A percentile compares a stretch with the other conserved stretches of the same genome.
Evolutionary conservation across 64 coral and sea anemone genomes (phyloP).

Genomic region (Actinia tenebrosa): DNA sequence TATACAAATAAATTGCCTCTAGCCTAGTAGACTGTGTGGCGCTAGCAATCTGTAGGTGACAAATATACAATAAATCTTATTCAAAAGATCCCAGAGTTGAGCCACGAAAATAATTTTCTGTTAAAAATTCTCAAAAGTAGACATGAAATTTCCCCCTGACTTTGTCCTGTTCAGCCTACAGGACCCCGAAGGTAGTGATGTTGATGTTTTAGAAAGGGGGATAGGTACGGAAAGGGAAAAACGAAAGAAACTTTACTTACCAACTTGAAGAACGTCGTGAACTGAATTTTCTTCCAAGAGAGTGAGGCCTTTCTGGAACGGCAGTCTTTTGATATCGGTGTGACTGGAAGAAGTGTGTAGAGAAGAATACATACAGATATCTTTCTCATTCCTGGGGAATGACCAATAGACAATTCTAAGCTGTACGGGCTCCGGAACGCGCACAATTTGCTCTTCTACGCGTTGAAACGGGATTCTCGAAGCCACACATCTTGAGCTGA

Average conservation of each 20-base stretch:
- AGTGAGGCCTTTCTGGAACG: slow-evolving; percentile 82
- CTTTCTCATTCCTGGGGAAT: slow-evolving; percentile 90
- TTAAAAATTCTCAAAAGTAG: not conserved
- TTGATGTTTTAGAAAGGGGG: not conserved
- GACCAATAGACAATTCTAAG: slow-evolving; percentile 93
- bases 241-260: slow-evolving; percentile 54
- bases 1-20: slow-evolving; percentile 16
- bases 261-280: slow-evolving; percentile 93
- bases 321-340: slow-evolving; percentile 71
- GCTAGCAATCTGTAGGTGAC: slow-evolving; percentile 65
- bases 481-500: slow-evolving; percentile 81
- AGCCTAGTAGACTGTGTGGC: slow-evolving; percentile 50
- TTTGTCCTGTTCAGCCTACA: not conserved
- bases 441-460: slow-evolving; percentile 75
- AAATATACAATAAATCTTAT: slow-evolving; percentile 59
- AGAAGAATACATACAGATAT: slow-evolving; percentile 97
- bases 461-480: slow-evolving; percentile 89
- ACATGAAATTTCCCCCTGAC: not conserved
- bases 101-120: not conserved
- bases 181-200: not conserved
- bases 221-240: not conserved
- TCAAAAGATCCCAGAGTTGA: not conserved
- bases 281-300: slow-evolving; percentile 92
- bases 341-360: slow-evolving; percentile 66
- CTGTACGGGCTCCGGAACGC: slow-evolving; percentile 95